Conservation (phyloP, 2,113 vertebrate genomes). For the Fukomys damarensis region DNA sequence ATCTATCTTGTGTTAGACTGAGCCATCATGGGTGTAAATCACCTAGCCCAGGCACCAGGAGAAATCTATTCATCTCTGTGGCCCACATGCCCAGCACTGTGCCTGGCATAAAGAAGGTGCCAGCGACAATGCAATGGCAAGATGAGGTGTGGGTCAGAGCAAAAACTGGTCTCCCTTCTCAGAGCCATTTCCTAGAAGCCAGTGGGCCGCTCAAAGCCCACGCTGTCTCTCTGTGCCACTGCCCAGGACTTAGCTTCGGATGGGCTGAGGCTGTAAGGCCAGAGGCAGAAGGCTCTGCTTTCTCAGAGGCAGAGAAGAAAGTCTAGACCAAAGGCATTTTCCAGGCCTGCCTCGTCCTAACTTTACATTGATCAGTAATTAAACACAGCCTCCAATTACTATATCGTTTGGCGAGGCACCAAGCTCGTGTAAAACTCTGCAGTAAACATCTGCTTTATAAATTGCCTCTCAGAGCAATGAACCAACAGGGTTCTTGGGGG, state of each 20-base stretch:
- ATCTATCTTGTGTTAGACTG: background rate
- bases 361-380: slow-evolving; percentile 78
- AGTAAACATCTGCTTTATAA: slow-evolving; percentile 80
- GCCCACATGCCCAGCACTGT: background rate
- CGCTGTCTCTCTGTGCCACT: rapidly evolving
- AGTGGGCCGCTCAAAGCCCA: background rate
- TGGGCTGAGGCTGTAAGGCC: background rate
- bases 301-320: background rate
- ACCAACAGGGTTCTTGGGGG: background rate
- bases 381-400: slow-evolving; percentile 79
- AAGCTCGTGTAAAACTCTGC: slow-evolving; percentile 61
- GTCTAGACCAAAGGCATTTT: slow-evolving; percentile 60
- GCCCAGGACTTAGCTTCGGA: background rate
- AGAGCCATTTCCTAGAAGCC: background rate
- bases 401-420: slow-evolving; percentile 71
- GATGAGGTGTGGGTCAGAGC: background rate
- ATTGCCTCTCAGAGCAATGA: slow-evolving; percentile 40
- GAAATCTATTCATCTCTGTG: background rate
- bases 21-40: background rate
- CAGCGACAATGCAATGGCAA: too few species aligned
- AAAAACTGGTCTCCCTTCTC: background rate
- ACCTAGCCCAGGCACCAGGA: background rate
- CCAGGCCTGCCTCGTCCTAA: slow-evolving; percentile 46
- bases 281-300: background rate
- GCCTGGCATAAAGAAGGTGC: background rate